Conservation (phyloP, 2,113 vertebrate species). For the Ardeotis arabs region DNA sequence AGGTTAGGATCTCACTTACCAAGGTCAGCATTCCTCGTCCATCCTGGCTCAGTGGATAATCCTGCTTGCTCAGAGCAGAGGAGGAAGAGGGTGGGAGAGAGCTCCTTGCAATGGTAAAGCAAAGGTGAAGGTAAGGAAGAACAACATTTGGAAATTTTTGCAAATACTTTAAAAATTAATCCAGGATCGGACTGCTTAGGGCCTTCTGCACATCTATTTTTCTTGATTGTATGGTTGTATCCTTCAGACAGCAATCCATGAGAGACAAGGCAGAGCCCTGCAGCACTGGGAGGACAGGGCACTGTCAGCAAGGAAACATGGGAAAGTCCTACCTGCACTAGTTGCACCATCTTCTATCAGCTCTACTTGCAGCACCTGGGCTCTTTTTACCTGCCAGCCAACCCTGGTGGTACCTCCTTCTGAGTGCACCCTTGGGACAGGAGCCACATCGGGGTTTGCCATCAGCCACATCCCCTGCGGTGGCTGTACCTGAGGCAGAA, state of each 20-base stretch:
- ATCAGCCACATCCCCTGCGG: neutral
- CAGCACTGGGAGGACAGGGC: no score
- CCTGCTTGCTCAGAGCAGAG: neutral
- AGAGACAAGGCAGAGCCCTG: neutral
- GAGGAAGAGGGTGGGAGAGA: neutral
- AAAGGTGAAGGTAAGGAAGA: neutral
- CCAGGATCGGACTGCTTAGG: neutral
- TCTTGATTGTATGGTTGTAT: neutral
- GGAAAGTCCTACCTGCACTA: neutral
- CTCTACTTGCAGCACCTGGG: accelerated
- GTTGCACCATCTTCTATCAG: neutral
- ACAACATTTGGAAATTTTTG: neutral
- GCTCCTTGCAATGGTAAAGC: neutral
- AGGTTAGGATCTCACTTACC: neutral
- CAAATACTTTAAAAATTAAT: neutral
- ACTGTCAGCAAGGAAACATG: neutral
- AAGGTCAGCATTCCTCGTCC: accelerated
- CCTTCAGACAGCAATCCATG: neutral
- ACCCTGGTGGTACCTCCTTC: accelerated
- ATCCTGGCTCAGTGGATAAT: neutral
- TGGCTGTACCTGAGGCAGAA: neutral
- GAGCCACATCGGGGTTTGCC: accelerated
- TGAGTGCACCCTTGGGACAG: accelerated
- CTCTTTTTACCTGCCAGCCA: neutral
- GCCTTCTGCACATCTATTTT: neutral